A percentile compares a stretch with the other conserved stretches of the same genome.
These are phyloP conservation scores for Macroramphosus scolopax DNA, from an alignment of 2,797 vertebrate genomes.

Conservation along the genomic window DNA sequence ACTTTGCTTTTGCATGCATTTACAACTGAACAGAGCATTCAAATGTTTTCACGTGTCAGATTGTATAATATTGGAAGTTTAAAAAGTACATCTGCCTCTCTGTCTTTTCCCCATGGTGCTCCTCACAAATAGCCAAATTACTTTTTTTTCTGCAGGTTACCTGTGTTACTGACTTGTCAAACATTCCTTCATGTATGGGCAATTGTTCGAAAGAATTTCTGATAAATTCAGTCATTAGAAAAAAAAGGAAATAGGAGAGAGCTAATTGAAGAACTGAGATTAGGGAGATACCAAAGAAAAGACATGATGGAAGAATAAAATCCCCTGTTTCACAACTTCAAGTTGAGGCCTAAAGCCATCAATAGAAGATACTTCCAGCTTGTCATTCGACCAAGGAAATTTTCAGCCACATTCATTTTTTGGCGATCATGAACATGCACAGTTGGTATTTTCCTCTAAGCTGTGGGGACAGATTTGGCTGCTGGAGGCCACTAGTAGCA, in stretches of 20 bases:
- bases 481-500: conserved; percentile 44
- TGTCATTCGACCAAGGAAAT: conserved; percentile 32
- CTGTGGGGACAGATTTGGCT: conserved; percentile 57
- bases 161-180: conserved; percentile 12
- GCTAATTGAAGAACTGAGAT: conserved; percentile 26
- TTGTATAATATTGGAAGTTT: too few relatives aligned
- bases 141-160: conserved; percentile 14
- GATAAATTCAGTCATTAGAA: too few relatives aligned
- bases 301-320: conserved; percentile 9
- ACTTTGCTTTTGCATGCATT: background rate
- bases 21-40: background rate
- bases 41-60: background rate
- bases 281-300: conserved; percentile 10
- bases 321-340: conserved; percentile 26
- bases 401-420: conserved; percentile 50
- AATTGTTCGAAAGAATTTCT: conserved; percentile 21
- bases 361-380: conserved; percentile 14
- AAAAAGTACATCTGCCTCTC: background rate
- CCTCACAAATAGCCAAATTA: background rate
- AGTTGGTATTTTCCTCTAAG: conserved; percentile 60
- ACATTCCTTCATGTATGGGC: conserved; percentile 28
- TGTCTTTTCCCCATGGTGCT: background rate
- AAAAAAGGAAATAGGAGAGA: conserved; percentile 56
- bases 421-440: conserved; percentile 46
- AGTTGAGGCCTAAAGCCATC: conserved; percentile 4